Evolutionary conservation across 2,113 vertebrate genomes (phyloP).

Genomic region (Ptilorrhoa leucosticta): DNA sequence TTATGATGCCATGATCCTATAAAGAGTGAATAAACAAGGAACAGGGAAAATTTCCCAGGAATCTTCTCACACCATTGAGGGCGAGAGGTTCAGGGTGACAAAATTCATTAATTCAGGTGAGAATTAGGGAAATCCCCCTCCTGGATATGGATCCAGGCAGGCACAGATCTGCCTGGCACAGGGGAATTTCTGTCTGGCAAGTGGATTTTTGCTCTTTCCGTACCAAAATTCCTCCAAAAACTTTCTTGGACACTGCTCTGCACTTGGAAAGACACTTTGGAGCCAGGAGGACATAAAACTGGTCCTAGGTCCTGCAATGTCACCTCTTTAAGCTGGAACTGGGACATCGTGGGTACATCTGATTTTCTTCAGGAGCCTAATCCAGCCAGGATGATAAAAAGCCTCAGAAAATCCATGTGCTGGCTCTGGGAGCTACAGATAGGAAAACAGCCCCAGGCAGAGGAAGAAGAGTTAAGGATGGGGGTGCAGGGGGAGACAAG

Average conservation of each 20-base stretch:
- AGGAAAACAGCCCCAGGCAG: not conserved
- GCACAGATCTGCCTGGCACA: not conserved
- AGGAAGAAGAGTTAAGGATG: not conserved
- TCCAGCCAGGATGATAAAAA: not conserved
- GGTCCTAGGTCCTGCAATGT: not conserved
- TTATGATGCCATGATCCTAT: not conserved
- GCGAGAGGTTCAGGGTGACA: not conserved
- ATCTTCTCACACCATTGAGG: not conserved
- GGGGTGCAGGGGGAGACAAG: not conserved
- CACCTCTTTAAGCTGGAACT: not conserved
- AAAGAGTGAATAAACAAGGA: not conserved
- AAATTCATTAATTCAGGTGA: not conserved
- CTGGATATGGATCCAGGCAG: not conserved
- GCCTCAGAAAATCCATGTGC: not conserved
- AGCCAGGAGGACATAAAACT: not conserved
- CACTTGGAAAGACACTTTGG: not conserved
- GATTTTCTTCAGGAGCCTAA: not conserved
- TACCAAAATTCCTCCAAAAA: not conserved
- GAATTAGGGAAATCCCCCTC: not conserved
- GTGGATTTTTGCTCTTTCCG: rapidly evolving
- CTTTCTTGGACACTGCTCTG: not conserved
- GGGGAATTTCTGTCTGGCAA: rapidly evolving
- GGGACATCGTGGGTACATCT: not conserved
- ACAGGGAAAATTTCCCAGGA: not conserved
- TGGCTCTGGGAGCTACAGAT: not conserved